phyloP scores from a whole-genome alignment of 2,797 vertebrate genomes.

The Crypturellus tataupa region DNA sequence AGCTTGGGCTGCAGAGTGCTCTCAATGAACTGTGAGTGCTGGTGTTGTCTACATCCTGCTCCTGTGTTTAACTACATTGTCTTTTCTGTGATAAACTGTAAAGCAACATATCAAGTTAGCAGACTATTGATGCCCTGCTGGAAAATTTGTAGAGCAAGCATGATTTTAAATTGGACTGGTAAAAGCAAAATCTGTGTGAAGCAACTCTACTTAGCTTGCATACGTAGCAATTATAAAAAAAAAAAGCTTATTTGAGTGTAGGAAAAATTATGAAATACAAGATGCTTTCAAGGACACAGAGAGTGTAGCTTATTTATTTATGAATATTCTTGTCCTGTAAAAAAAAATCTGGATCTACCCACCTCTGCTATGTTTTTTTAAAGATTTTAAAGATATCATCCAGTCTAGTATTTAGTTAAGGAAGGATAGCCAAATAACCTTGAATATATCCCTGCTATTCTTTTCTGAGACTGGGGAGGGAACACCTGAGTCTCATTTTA shows the following conservation, averaged over 20 bases:
- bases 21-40: neutral
- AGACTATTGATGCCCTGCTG: slow-evolving; percentile 32
- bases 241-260: neutral
- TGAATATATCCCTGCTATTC: neutral
- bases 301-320: neutral
- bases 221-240: neutral
- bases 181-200: neutral
- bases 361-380: neutral
- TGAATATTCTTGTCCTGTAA: neutral
- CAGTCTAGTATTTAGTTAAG: neutral
- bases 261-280: neutral
- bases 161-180: slow-evolving; percentile 15
- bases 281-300: neutral
- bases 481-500: neutral
- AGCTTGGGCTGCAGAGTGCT: neutral
- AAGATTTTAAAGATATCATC: neutral
- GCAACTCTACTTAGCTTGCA: neutral
- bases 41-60: neutral
- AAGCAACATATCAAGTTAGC: slow-evolving; percentile 30
- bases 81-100: slow-evolving; percentile 26
- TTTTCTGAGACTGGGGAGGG: neutral
- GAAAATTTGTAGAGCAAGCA: slow-evolving; percentile 23
- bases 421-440: neutral
- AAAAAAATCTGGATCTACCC: neutral
- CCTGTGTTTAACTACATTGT: slow-evolving; percentile 30